phyloP scores from a whole-genome alignment of 2,113 vertebrate species.

The Ptyas mucosa region DNA sequence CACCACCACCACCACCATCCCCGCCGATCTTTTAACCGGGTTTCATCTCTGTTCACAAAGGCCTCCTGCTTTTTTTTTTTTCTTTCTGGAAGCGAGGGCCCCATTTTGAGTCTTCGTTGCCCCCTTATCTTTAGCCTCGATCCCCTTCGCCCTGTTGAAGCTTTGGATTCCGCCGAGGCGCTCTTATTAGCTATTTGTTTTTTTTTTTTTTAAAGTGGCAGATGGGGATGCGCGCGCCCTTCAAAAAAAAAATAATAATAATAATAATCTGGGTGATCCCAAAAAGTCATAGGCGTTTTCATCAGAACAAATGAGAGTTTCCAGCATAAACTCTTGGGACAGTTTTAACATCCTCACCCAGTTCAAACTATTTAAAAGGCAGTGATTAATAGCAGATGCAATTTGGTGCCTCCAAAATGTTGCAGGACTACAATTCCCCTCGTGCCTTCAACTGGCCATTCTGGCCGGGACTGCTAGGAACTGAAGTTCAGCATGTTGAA shows the following conservation, averaged over 20 bases:
- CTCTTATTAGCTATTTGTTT: too few species aligned
- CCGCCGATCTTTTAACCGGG: background rate
- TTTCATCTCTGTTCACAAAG: background rate
- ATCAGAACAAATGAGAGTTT: background rate
- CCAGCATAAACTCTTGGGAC: background rate
- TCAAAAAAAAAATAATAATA: too few species aligned
- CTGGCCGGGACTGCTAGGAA: background rate
- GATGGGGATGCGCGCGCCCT: background rate
- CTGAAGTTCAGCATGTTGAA: background rate
- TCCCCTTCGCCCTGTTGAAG: background rate
- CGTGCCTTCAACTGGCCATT: background rate
- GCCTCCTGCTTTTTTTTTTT: background rate
- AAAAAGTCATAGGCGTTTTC: background rate
- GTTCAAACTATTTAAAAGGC: background rate
- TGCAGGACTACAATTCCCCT: background rate
- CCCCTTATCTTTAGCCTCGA: background rate
- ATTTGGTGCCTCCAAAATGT: background rate
- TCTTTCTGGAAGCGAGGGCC: too few species aligned
- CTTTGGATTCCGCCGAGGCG: background rate
- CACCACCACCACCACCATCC: too few species aligned
- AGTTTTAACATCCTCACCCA: background rate
- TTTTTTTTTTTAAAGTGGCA: background rate
- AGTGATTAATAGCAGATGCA: background rate
- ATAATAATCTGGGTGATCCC: background rate
- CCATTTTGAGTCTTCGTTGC: background rate